Evolutionary conservation across 2,113 vertebrate genomes (phyloP).

Genomic region (Cyphomyrus plagiostoma): DNA sequence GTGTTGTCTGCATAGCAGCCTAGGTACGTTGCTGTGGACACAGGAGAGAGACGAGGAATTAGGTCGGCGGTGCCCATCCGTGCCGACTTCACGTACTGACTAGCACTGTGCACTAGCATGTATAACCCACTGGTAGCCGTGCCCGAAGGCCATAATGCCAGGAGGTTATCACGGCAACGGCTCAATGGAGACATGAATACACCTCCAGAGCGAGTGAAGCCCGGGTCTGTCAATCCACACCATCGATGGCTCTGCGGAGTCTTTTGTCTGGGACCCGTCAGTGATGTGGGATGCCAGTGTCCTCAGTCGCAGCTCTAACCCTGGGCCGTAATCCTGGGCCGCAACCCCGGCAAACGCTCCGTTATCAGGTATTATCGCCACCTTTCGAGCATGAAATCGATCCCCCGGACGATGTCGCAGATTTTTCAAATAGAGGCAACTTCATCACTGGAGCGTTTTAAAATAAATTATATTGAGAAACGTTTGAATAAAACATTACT

Average conservation of each 20-base stretch:
- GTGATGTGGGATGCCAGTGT: neutral
- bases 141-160: neutral
- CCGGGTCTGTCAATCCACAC: neutral
- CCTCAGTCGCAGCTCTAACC: neutral
- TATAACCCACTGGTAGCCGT: neutral
- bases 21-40: conserved; percentile 75
- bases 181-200: neutral
- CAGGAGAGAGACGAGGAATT: conserved; percentile 13
- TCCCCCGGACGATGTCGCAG: neutral
- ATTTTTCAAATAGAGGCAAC: neutral
- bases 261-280: neutral
- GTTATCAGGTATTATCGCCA: neutral
- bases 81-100: neutral
- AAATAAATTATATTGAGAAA: conserved; percentile 9
- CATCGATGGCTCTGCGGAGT: neutral
- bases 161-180: neutral
- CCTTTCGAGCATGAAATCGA: neutral
- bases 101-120: neutral
- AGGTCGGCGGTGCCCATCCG: neutral
- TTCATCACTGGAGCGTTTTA: neutral
- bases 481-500: conserved; percentile 8
- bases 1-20: conserved; percentile 88
- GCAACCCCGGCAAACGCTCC: neutral
- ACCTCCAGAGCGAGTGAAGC: neutral
- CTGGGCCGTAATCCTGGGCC: neutral